Evolutionary conservation across 2,797 vertebrate genomes (phyloP).

Genomic region (Diglossa cyanea): DNA sequence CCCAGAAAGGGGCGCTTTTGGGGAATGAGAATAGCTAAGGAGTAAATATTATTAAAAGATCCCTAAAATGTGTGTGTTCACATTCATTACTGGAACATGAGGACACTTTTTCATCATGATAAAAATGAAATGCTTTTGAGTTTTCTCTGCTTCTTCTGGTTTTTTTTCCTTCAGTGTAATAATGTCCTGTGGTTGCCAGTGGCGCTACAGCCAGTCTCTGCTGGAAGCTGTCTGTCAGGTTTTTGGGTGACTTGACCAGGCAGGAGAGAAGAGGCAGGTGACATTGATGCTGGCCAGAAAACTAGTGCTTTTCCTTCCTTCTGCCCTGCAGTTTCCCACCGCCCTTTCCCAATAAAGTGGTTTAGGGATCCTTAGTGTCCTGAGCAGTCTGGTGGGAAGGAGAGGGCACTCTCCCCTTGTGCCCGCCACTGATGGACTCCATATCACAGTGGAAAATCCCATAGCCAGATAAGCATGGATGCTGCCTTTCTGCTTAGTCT

Average conservation of each 20-base stretch:
- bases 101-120: background rate
- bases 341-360: background rate
- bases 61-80: background rate
- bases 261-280: background rate
- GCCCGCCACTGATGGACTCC: fast-evolving
- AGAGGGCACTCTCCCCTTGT: fast-evolving
- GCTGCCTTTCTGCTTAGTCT: background rate
- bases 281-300: background rate
- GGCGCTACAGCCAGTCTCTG: background rate
- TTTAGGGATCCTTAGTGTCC: background rate
- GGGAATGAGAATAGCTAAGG: background rate
- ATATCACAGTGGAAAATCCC: background rate
- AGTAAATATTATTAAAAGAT: background rate
- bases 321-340: background rate
- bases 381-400: background rate
- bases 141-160: background rate
- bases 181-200: background rate
- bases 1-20: background rate
- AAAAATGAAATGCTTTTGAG: background rate
- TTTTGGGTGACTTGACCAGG: background rate
- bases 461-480: background rate
- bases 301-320: background rate
- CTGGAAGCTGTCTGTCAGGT: background rate
- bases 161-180: background rate
- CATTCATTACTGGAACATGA: background rate